A percentile compares a stretch with the other conserved stretches of the same genome.
Evolutionary conservation across 2,113 vertebrate genomes (phyloP).

Genomic region (Cyanistes caeruleus): DNA sequence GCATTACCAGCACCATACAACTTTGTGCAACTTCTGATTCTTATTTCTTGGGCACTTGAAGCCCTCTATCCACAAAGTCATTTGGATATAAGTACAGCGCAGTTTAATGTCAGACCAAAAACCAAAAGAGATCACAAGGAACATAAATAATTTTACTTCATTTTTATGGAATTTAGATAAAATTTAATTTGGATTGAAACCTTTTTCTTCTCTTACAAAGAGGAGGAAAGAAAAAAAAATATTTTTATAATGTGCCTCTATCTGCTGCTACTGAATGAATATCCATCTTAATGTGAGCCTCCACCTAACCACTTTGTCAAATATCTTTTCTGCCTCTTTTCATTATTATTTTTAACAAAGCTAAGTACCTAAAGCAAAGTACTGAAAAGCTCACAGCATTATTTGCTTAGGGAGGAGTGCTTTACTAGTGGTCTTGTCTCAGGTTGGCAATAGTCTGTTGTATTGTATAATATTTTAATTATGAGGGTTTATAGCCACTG

Average conservation of each 20-base stretch:
- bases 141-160: neutral
- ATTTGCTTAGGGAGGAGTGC: neutral
- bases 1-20: neutral
- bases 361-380: neutral
- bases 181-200: neutral
- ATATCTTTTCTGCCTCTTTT: neutral
- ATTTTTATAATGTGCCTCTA: neutral
- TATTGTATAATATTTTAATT: neutral
- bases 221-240: neutral
- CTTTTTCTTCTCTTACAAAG: neutral
- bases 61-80: neutral
- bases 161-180: neutral
- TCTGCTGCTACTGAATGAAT: neutral
- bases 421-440: neutral
- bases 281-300: neutral
- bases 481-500: neutral
- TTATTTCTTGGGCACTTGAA: neutral
- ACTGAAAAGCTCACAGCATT: neutral
- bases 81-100: neutral
- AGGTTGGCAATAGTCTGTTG: neutral
- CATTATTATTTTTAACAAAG: neutral
- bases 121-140: neutral
- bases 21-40: neutral
- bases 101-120: neutral
- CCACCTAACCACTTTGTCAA: neutral